Base-by-base conservation (phyloP, 2,797 vertebrate species). In the Pipistrellus kuhlii region DNA sequence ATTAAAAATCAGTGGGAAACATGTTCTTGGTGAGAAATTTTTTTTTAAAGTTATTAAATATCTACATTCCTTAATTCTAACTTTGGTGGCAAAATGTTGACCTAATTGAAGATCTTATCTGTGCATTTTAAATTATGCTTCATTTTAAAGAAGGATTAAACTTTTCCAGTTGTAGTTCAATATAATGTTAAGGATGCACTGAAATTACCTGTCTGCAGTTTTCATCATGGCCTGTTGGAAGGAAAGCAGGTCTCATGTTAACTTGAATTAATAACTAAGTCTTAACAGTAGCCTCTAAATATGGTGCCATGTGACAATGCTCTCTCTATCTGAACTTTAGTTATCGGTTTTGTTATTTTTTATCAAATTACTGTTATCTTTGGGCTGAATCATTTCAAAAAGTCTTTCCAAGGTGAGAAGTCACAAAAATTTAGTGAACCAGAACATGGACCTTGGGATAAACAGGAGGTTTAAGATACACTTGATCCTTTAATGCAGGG, bases 31-130 rank as follows among this genome's bases (percentile, higher is more conserved):
- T 64, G 30, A 64, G 7, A 30, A 64, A 25, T 55, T 27, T 62
- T 59, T 55, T 62, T 8, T 1, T 44, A 2, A 62, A 62, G 23
- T 83, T 93, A 21, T 6, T 66, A n/a, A 18, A 48, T 90, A 85
- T 48, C 21, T 77, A 57, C 91, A 82, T 90, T 62, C 25, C 81
- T 73, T 55, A 91, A 85, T 93, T 93, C 57, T 93, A 76, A 30
- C 66, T 91, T 87, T 41, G 30, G 21, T 53, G 71, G n/a, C 10
- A 85, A 85, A 85, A 32, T 83, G 20, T 44, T 92, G 32, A 55
- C 69, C 44, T 62, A 69, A 71, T 27, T 62, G 9, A 77, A 64
- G 12, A 69, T 57, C 3, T 85, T 57, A 69, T 14, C 17, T 84
- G 4, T 57, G 73, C 11, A 30, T 72, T 94, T 92, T 90, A 68